A percentile compares a stretch with the other conserved stretches of the same genome.
Evolutionary conservation across 2,113 vertebrate species (phyloP).

Genomic region (Isurus oxyrinchus): DNA sequence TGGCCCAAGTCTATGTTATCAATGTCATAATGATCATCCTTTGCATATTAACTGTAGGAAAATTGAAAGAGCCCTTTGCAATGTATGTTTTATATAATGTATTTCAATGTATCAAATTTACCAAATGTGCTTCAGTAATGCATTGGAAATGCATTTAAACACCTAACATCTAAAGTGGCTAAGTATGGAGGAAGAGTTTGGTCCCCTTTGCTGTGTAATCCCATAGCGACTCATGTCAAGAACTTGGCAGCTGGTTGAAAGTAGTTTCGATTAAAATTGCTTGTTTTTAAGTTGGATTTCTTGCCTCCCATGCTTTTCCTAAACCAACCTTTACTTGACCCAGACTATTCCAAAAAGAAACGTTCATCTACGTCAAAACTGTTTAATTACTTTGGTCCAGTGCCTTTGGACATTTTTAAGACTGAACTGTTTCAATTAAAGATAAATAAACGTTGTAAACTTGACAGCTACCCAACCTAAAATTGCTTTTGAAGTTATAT

Average conservation of each 20-base stretch:
- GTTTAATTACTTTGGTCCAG: constrained; percentile 31
- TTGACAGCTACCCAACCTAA: constrained; percentile 9
- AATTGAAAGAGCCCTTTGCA: background rate
- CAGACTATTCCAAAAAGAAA: constrained; percentile 22
- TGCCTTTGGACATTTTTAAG: constrained; percentile 1
- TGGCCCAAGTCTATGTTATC: background rate
- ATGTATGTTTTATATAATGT: background rate
- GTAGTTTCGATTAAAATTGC: background rate
- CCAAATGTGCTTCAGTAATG: background rate
- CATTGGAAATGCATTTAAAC: background rate
- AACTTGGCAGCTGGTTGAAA: background rate
- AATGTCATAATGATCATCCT: background rate
- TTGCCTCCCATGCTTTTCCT: background rate
- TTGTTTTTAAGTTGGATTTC: constrained; percentile 4
- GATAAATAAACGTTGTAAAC: constrained; percentile 2
- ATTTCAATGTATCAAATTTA: background rate
- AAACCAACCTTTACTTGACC: constrained; percentile 25
- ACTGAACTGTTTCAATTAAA: constrained; percentile 10
- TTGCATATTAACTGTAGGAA: background rate
- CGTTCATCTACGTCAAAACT: constrained; percentile 32
- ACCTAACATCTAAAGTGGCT: background rate
- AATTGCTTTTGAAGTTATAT: background rate
- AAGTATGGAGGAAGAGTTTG: background rate
- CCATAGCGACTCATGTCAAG: background rate
- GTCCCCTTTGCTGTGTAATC: background rate